Conservation (phyloP, 2,888 invertebrate genomes). For the Clitarchus hookeri region DNA sequence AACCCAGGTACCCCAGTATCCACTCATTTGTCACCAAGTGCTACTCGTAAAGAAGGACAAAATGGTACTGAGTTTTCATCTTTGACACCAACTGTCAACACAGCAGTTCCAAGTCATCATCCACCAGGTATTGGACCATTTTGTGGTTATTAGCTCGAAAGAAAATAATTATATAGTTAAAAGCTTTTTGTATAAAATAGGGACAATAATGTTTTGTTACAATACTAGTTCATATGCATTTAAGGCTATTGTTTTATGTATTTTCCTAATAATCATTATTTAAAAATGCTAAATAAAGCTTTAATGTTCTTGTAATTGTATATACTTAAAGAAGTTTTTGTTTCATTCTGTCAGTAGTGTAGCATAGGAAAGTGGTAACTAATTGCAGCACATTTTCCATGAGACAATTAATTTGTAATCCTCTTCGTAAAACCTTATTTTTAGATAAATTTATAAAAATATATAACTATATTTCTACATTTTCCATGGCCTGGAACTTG, state of each 20-base stretch:
- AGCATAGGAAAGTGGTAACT: neutral
- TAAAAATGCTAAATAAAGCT: no score
- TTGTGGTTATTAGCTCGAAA: neutral
- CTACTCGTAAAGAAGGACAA: conserved; percentile 53
- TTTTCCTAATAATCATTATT: no score
- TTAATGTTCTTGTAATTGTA: no score
- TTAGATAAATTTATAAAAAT: no score
- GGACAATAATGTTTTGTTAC: neutral
- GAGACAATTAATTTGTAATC: neutral
- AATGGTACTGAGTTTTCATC: conserved; percentile 41
- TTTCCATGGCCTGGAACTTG: no score
- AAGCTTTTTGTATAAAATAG: no score
- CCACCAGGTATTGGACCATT: conserved; percentile 52
- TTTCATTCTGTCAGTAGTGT: neutral
- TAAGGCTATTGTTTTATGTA: neutral
- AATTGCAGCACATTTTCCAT: neutral
- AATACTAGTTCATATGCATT: neutral
- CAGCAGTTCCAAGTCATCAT: conserved; percentile 53
- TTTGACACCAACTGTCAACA: conserved; percentile 41
- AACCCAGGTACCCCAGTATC: conserved; percentile 75
- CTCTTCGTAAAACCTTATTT: no score
- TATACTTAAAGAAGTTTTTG: no score
- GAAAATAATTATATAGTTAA: no score
- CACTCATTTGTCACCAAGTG: conserved; percentile 64
- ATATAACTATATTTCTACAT: no score